Percentiles rank a stretch among this genome's conserved stretches.
Conservation (phyloP, 2,113 vertebrate species). For the Maccullochella peelii region DNA sequence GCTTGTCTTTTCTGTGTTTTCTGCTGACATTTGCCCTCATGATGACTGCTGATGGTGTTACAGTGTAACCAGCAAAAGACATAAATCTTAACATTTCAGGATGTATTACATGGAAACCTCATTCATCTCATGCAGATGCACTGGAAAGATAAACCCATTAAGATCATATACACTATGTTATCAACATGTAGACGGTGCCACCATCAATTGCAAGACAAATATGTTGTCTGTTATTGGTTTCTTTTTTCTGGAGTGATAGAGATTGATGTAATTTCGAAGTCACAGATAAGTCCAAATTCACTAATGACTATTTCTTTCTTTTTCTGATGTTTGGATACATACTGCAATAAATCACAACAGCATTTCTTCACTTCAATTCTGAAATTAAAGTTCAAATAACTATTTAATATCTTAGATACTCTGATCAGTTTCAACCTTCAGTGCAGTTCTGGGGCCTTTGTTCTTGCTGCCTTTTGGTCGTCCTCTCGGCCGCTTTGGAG, state of each 20-base stretch:
- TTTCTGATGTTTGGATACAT: background rate
- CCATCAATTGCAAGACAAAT: background rate
- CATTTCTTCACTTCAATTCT: background rate
- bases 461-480: slow-evolving; percentile 87
- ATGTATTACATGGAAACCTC: background rate
- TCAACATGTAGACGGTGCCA: background rate
- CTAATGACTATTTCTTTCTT: background rate
- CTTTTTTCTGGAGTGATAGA: background rate
- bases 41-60: background rate
- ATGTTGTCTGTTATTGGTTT: background rate
- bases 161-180: background rate
- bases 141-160: background rate
- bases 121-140: background rate
- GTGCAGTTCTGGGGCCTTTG: slow-evolving; percentile 79
- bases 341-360: background rate
- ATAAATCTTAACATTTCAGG: background rate
- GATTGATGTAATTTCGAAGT: background rate
- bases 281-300: background rate
- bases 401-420: background rate
- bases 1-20: slow-evolving; percentile 10
- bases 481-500: slow-evolving; percentile 86
- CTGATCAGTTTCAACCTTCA: slow-evolving; percentile 75
- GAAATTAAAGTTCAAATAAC: background rate
- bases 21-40: background rate
- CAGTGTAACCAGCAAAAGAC: background rate